Base-by-base conservation (phyloP, 2,888 invertebrate genomes). In the Philaethria dido region DNA sequence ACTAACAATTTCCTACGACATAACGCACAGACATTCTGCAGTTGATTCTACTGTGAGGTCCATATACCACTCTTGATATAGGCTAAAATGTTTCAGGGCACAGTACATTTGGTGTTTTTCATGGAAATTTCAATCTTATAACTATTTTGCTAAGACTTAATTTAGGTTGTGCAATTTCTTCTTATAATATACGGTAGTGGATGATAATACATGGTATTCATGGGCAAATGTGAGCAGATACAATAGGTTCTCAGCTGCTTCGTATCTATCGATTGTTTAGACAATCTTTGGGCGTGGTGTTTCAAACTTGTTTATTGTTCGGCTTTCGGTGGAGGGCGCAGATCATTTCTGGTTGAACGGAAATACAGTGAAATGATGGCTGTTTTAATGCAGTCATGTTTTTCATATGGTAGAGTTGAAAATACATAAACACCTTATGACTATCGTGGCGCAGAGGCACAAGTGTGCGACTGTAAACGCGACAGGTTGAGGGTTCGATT, bases 241-340 rank as follows among this genome's bases (percentile, higher is more conserved):
- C 73, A 74, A 74, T 74, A 63, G 73, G 64, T 72, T 69, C 73
- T 71, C 72, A 71, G 73, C 65, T 66, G 67, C 66, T 70, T 70
- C 73, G 69, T 73, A 73, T 74, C 74, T 73, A 73, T 74, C 71
- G 72, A 73, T 73, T 72, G 72, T 74, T 74, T 71, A 72, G 71
- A 72, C 74, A 73, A 71, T 72, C 71, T 72, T 62, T 61, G 67
- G 69, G 69, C 71, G 69, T 67, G 66, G 62, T 55, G 66, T 62
- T 47, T 70, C 65, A 39, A 61, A 65, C 52, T 71, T 62, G 65
- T 71, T 71, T 69, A 69, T 65, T 50, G 64, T 67, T 64, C 36
- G 59, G 52, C 14, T 33, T 47, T 39, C 54, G 60, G 55, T 60
- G 54, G 52, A 29, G 42, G 50, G 39, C 5, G 52, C 13, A 44